Percentiles rank a stretch among this genome's conserved stretches.
These are phyloP conservation scores for Tenualosa ilisha DNA, from an alignment of 2,797 vertebrate species.

Conservation along the genomic window DNA sequence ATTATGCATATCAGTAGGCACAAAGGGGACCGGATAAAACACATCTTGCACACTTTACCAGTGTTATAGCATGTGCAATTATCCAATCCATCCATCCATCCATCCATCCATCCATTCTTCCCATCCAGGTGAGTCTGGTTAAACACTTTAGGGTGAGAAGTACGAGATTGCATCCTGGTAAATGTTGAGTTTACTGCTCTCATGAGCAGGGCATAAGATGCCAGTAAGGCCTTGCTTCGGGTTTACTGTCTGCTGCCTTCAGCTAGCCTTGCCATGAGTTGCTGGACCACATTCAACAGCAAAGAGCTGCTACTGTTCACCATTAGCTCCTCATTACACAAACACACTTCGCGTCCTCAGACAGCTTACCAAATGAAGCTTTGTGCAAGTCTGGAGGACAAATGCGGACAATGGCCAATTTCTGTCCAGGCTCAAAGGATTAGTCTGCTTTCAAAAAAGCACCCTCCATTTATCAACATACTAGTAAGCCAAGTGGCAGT, in stretches of 20 bases:
- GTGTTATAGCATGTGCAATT: not conserved
- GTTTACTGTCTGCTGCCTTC: conserved; percentile 7
- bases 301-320: conserved; percentile 41
- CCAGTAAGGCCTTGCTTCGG: not conserved
- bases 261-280: conserved; percentile 37
- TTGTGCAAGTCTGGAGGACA: not conserved
- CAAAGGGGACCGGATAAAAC: not conserved
- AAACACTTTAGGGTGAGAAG: not conserved
- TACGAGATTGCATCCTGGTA: not conserved
- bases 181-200: not conserved
- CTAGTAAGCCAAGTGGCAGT: not conserved
- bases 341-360: conserved; percentile 22
- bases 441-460: not conserved
- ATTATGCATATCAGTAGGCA: not conserved
- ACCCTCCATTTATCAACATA: not conserved
- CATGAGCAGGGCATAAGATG: not conserved
- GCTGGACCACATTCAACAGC: conserved; percentile 32
- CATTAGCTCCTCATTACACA: conserved; percentile 51
- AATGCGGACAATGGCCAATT: not conserved
- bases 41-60: not conserved
- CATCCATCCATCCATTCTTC: not conserved
- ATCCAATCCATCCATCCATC: not conserved
- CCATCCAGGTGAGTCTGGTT: not conserved
- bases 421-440: not conserved
- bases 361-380: not conserved